These are phyloP conservation scores for Caenorhabditis parvicauda DNA, from an alignment of 2,888 invertebrate genomes.

Conservation along the genomic window DNA sequence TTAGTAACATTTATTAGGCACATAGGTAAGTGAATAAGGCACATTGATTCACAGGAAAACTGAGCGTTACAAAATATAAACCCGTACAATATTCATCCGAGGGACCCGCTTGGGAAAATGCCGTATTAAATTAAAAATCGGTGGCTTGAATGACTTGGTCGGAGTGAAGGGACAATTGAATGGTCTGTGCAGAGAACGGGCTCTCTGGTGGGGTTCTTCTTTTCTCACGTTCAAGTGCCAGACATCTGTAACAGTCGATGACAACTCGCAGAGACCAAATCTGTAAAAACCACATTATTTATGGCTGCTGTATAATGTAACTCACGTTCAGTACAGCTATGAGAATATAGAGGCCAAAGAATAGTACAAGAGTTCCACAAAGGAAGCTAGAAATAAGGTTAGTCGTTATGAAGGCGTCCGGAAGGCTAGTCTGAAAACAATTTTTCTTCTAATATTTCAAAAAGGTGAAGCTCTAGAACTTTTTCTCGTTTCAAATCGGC, in stretches of 20 bases:
- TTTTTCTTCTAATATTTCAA: background rate
- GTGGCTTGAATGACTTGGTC: slow-evolving; percentile 24
- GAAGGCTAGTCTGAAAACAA: background rate
- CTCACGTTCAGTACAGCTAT: too few species aligned
- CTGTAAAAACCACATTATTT: slow-evolving; percentile 9
- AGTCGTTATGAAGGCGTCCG: too few species aligned
- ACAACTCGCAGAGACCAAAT: slow-evolving; percentile 24
- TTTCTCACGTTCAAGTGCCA: slow-evolving; percentile 7
- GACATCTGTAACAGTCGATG: slow-evolving; percentile 19
- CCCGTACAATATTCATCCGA: too few species aligned
- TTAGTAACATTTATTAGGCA: too few species aligned
- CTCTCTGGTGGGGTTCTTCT: slow-evolving; percentile 6
- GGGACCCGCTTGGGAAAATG: too few species aligned
- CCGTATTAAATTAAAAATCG: slow-evolving; percentile 17
- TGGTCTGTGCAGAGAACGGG: slow-evolving; percentile 22
- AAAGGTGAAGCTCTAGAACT: background rate
- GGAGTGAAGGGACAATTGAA: slow-evolving; percentile 18
- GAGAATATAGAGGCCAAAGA: background rate
- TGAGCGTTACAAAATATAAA: too few species aligned
- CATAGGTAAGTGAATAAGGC: too few species aligned
- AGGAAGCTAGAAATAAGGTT: background rate
- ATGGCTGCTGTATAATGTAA: background rate
- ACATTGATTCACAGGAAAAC: too few species aligned
- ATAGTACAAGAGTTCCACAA: background rate
- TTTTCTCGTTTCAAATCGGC: background rate